A percentile compares a stretch with the other conserved stretches of the same genome.
Conservation (phyloP, 2,797 vertebrate species). For the Sebastes alutus region DNA sequence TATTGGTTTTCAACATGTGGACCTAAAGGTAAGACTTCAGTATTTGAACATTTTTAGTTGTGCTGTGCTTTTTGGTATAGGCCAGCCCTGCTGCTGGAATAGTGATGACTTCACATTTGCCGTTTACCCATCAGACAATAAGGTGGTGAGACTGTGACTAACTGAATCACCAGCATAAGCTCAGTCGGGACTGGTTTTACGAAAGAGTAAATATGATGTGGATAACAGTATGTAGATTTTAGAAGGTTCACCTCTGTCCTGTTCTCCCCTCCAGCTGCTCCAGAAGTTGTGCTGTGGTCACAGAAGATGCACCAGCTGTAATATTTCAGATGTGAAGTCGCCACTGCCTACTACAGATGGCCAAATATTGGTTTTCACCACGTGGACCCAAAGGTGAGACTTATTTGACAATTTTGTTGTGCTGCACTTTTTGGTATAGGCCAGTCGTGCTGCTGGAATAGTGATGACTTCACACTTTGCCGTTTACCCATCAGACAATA, state of each 20-base stretch:
- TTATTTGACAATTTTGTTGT: accelerated
- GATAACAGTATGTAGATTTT: accelerated
- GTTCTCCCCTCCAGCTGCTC: background rate
- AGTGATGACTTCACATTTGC: conserved; percentile 75
- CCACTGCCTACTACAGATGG: no score
- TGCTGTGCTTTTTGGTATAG: background rate
- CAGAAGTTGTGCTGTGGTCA: background rate
- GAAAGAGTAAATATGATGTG: background rate
- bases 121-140: conserved; percentile 89
- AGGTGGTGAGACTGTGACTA: conserved; percentile 77
- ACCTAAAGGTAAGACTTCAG: conserved; percentile 14
- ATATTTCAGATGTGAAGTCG: no score
- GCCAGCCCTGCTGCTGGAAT: conserved; percentile 20
- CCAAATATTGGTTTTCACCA: no score
- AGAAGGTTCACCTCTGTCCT: background rate
- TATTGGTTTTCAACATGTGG: background rate
- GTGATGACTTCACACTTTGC: conserved; percentile 74
- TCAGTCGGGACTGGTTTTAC: background rate
- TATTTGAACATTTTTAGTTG: accelerated
- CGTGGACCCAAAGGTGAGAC: conserved; percentile 13
- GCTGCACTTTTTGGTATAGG: background rate
- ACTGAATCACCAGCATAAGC: conserved; percentile 73
- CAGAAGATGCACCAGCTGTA: background rate
- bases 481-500: conserved; percentile 88
- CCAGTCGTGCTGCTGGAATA: conserved; percentile 25